A percentile compares a stretch with the other conserved stretches of the same genome.
phyloP scores from a whole-genome alignment of 2,888 invertebrate genomes.

The Trilocha varians region DNA sequence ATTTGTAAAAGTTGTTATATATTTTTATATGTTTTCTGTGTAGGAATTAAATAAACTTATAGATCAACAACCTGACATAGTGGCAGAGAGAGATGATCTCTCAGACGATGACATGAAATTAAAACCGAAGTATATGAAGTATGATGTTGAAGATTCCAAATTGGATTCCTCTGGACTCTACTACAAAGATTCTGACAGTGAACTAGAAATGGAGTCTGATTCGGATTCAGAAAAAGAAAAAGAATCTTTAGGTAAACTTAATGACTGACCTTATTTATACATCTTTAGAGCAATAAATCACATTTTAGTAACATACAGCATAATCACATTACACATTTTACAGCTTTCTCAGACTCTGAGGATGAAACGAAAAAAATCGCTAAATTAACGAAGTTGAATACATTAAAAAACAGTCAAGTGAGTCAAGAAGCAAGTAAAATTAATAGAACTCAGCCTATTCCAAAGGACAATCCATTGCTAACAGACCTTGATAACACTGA shows the following conservation, averaged over 20 bases:
- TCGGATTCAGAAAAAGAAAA: slow-evolving; percentile 70
- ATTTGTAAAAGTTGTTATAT: not conserved
- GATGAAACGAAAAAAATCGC: slow-evolving; percentile 53
- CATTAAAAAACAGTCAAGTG: slow-evolving; percentile 43
- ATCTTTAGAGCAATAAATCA: slow-evolving; percentile 1
- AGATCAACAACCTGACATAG: slow-evolving; percentile 78
- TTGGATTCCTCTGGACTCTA: slow-evolving; percentile 81
- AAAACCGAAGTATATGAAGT: slow-evolving; percentile 72
- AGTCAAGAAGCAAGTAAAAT: slow-evolving; percentile 10
- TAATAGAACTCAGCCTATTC: slow-evolving; percentile 30
- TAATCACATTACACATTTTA: too few species aligned
- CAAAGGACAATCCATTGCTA: slow-evolving; percentile 79
- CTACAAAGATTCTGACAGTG: slow-evolving; percentile 78
- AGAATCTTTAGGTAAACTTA: slow-evolving; percentile 66
- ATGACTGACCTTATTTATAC: slow-evolving; percentile 1
- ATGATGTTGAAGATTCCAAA: slow-evolving; percentile 77
- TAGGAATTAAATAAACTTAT: slow-evolving; percentile 69
- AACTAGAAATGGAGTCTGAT: slow-evolving; percentile 74
- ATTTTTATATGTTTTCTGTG: slow-evolving; percentile 8
- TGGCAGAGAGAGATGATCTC: slow-evolving; percentile 77
- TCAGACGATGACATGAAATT: slow-evolving; percentile 71
- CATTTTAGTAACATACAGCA: too few species aligned
- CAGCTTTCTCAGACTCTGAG: slow-evolving; percentile 79
- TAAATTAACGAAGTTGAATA: slow-evolving; percentile 55
- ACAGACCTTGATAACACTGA: slow-evolving; percentile 86